A percentile compares a stretch with the other conserved stretches of the same genome.
These are phyloP conservation scores for Odontamblyopus rebecca DNA, from an alignment of 2,797 vertebrate species.

Conservation along the genomic window DNA sequence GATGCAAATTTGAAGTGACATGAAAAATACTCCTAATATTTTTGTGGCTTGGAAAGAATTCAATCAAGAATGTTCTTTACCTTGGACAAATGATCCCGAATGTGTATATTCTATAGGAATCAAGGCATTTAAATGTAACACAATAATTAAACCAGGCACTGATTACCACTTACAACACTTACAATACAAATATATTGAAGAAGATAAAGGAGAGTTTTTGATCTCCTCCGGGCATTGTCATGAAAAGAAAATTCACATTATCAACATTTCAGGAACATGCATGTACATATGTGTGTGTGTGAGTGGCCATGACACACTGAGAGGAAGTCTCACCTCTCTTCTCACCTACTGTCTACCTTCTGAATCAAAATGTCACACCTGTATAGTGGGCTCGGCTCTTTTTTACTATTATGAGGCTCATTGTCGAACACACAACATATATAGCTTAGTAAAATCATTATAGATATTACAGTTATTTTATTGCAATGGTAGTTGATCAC, in stretches of 20 bases:
- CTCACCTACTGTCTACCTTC: not conserved
- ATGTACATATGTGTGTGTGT: not conserved
- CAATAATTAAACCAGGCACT: too few relatives aligned
- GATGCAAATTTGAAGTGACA: constrained; percentile 1
- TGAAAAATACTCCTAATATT: not conserved
- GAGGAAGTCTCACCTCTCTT: not conserved
- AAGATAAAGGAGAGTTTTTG: not conserved
- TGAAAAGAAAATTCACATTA: not conserved
- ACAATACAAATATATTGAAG: not conserved
- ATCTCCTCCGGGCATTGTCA: not conserved
- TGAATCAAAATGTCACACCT: not conserved
- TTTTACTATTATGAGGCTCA: not conserved
- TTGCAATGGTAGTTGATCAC: not conserved
- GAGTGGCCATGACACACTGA: not conserved
- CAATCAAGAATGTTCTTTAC: not conserved
- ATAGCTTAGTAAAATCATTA: not conserved
- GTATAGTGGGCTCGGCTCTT: not conserved
- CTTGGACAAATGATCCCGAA: not conserved
- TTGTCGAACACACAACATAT: not conserved
- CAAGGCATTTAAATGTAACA: not conserved
- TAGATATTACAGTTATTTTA: not conserved
- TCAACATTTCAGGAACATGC: not conserved
- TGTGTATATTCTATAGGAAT: not conserved
- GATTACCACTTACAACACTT: not conserved
- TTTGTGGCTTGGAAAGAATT: not conserved